Conservation (phyloP, 2,797 vertebrate species). For the Thripadectes ignobilis region DNA sequence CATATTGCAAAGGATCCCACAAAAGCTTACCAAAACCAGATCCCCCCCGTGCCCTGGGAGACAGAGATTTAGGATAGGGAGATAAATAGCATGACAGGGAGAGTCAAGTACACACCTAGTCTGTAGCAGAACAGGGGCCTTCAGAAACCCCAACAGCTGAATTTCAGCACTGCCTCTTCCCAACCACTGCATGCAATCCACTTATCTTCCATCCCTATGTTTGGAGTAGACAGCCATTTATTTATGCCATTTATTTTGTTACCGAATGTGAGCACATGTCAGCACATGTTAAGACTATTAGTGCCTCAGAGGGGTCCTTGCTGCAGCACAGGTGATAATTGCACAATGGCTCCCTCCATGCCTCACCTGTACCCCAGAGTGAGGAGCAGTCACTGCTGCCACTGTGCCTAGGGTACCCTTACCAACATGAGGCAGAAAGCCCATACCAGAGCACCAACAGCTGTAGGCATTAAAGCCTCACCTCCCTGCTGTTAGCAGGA, state of each 20-base stretch:
- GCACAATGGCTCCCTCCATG: rapidly evolving
- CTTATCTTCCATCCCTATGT: neutral
- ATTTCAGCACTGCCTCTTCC: neutral
- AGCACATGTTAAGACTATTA: neutral
- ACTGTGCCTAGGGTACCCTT: neutral
- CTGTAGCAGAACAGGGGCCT: neutral
- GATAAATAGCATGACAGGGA: neutral
- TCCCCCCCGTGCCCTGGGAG: neutral
- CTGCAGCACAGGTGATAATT: neutral
- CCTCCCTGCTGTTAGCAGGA: neutral
- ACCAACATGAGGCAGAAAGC: rapidly evolving
- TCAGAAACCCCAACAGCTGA: neutral
- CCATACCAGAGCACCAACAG: neutral
- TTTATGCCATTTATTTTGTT: neutral
- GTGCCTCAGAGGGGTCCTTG: neutral
- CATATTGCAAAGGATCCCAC: neutral
- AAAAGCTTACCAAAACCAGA: neutral
- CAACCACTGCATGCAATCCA: neutral
- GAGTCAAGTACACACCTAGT: neutral
- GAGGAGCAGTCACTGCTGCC: neutral
- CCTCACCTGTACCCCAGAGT: rapidly evolving
- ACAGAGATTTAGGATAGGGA: neutral
- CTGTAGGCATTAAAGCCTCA: neutral
- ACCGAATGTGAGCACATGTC: neutral
- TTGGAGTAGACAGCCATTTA: neutral